Base-by-base conservation (phyloP, 1,140 invertebrate species). In the Trichonephila clavipes region DNA sequence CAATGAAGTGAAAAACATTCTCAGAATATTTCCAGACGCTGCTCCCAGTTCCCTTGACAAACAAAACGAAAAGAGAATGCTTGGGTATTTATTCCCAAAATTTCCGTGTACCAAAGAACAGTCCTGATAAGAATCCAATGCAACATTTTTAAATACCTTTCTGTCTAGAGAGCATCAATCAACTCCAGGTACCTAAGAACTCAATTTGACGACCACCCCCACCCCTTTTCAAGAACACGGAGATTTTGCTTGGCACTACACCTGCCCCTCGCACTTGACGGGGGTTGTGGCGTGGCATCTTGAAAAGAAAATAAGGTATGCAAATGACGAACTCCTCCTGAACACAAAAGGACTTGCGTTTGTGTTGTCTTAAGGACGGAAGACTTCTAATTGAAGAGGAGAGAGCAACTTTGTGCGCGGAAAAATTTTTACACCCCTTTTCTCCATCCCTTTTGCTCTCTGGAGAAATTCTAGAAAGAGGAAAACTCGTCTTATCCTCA, bases 381-480 rank as follows among this genome's bases (percentile, higher is more conserved):
- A 58, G 64, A 51, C 90, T 92, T 85, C 81, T 92, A 92, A 92
- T 92, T 92, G 90, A 92, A 92, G 90, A 81, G 81, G 12, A 66
- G 82, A 44, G n/a, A 21, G 61, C 81, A 28, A 62, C 82, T 90
- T 19, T 21, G 58, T 81, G 72, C 51, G 28, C 24, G 28, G 40
- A 90, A 90, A 82, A 77, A 77, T 77, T 77, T 77, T 77, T 18
- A 28, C 62, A 62, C 34, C 66, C 69, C 72, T 51, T 82, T 81
- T 24, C 72, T 44, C 40, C 40, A 16, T 24, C 64, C 62, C 66
- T 34, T 89, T 24, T 19, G 86, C 61, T 85, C 90, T 51, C 82
- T 66, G 72, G 90, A 92, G 82, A 92, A 92, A 92, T 92, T 77
- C 62, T 16, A n/a, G 58, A 40, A 40, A 28, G 81, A 77, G 40